Evolutionary conservation across 2,797 vertebrate species (phyloP).

Genomic region (Ataeniobius toweri): DNA sequence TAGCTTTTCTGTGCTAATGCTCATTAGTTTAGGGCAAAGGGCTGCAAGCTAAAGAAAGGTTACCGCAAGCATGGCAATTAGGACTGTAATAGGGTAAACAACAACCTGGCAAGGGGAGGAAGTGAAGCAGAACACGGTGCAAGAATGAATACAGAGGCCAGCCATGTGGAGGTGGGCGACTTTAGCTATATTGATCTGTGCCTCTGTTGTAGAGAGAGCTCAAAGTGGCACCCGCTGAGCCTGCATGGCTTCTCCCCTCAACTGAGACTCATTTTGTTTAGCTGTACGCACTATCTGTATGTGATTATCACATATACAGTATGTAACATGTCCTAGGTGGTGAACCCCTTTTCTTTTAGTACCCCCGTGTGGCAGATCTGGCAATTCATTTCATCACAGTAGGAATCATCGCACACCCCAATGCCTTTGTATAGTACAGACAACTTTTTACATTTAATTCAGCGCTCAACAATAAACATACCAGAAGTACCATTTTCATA

Average conservation of each 20-base stretch:
- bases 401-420: slow-evolving; percentile 27
- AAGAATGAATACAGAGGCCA: slow-evolving; percentile 65
- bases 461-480: slow-evolving; percentile 82
- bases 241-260: slow-evolving; percentile 36
- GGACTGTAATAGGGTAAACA: slow-evolving; percentile 79
- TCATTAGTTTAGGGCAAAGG: slow-evolving; percentile 71
- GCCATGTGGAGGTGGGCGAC: slow-evolving; percentile 62
- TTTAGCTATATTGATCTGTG: slow-evolving; percentile 70
- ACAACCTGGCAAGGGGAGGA: slow-evolving; percentile 72
- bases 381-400: slow-evolving; percentile 64
- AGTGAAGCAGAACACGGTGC: slow-evolving; percentile 65
- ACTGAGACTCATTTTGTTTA: slow-evolving; percentile 19
- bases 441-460: slow-evolving; percentile 82
- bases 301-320: slow-evolving; percentile 7
- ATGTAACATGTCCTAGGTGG: neutral
- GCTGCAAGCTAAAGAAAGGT: slow-evolving; percentile 69
- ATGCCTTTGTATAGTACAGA: slow-evolving; percentile 74
- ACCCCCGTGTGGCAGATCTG: slow-evolving; percentile 50
- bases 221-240: slow-evolving; percentile 64
- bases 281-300: neutral
- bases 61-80: slow-evolving; percentile 79
- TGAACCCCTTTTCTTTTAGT: slow-evolving; percentile 40
- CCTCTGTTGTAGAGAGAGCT: slow-evolving; percentile 47
- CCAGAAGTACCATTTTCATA: slow-evolving; percentile 78
- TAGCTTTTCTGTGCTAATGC: slow-evolving; percentile 68